Evolutionary conservation across 1,140 invertebrate species (phyloP).

Genomic region (Macrobrachium nipponense): DNA sequence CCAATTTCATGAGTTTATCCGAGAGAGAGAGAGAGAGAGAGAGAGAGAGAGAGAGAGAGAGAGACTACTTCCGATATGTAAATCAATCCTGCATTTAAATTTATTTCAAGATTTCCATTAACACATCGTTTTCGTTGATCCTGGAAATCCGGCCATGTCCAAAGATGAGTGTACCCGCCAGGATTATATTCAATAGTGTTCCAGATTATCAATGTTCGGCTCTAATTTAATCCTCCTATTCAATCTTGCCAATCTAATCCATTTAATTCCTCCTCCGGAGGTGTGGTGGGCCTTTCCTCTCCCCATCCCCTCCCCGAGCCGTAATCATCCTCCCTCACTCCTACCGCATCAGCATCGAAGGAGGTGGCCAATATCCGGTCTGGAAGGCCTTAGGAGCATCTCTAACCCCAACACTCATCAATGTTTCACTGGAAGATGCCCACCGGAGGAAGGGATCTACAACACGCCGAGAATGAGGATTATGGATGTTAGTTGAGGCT

Average conservation of each 20-base stretch:
- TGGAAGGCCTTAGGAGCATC: not conserved
- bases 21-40: slow-evolving; percentile 4
- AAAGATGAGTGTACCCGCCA: not conserved
- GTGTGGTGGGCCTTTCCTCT: not conserved
- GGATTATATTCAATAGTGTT: slow-evolving; percentile 28
- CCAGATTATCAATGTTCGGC: slow-evolving; percentile 44
- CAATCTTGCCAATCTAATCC: slow-evolving; percentile 56
- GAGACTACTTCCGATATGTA: not conserved
- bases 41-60: slow-evolving; percentile 14
- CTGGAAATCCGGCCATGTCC: no score
- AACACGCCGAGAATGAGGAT: not conserved
- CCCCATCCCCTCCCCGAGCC: no score
- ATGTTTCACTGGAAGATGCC: slow-evolving; percentile 47
- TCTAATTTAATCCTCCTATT: slow-evolving; percentile 51
- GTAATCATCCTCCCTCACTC: no score
- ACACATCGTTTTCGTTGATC: not conserved
- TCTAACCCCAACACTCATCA: slow-evolving; percentile 42
- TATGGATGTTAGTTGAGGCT: not conserved
- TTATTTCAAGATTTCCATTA: slow-evolving; percentile 35
- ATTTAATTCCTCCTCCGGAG: slow-evolving; percentile 44
- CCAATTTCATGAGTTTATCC: no score
- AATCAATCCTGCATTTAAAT: not conserved
- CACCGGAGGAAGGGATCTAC: slow-evolving; percentile 17
- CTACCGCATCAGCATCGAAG: not conserved
- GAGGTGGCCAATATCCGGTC: slow-evolving; percentile 51